Evolutionary conservation across 2,113 vertebrate species (phyloP), one percentile per base, ranked within the genome.

Genomic region (Mustela lutreola): DNA sequence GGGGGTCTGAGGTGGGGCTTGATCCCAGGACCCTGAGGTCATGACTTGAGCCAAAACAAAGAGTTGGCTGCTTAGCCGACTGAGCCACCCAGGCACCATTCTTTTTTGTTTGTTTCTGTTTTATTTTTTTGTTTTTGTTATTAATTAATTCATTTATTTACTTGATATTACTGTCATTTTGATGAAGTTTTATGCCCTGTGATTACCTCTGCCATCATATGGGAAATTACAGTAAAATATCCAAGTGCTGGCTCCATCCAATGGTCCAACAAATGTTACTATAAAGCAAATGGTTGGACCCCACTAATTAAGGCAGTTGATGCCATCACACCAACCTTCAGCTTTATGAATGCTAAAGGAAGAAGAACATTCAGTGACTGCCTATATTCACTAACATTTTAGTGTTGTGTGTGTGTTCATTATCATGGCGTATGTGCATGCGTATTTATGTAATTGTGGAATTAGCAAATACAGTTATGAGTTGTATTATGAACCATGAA

Each of bases 131-230:
- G 28, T 65, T 65, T n/a, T n/a, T n/a, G 15, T 33, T 67, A 56
- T 70, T 70, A 18, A 67, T 67, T 67, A 14, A 67, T 33, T 50
- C 48, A 24, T n/a, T 67, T 9, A 11, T 18, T 67, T 70, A 70
- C 36, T 70, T 70, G 67, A 36, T 4, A 15, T 58, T 62, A 89
- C 58, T 42, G 15, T 86, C n/a, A 50, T 67, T 71, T 79, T 91
- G 78, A 85, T 89, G 86, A 88, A 50, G 9, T 83, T 89, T 73
- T 96, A 45, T 78, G 89, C 18, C 19, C 42, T 94, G 67, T n/a
- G 60, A 89, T 79, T 16, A 85, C 14, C 45, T 95, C 89, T 96
- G 56, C 7, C 87, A 5, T 73, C 88, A 67, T 58, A 21, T 62
- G 53, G 48, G 73, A 86, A 88, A 79, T 82, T 5, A 78, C n/a